Evolutionary conservation across 2,888 invertebrate genomes (phyloP).

Genomic region (Hololepta plana): DNA sequence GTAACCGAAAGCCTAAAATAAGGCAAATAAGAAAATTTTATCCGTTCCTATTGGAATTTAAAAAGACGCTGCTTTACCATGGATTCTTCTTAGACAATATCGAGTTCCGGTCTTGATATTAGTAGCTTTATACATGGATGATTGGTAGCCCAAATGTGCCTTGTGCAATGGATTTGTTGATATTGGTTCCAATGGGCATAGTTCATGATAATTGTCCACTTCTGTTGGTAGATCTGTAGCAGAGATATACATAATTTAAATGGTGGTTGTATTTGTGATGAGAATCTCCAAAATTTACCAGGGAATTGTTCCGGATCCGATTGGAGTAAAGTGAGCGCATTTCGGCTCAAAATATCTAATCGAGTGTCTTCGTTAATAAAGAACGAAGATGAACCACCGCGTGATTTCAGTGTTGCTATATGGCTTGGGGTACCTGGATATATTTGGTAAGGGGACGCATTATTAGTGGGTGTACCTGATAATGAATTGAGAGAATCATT

Average conservation of each 20-base stretch:
- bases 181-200: slow-evolving; percentile 66
- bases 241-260: too few relatives aligned
- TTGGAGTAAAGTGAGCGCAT: slow-evolving; percentile 53
- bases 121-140: slow-evolving; percentile 80
- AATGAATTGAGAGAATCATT: slow-evolving; percentile 23
- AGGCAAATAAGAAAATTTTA: slow-evolving; percentile 5
- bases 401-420: slow-evolving; percentile 32
- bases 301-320: slow-evolving; percentile 48
- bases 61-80: slow-evolving; percentile 47
- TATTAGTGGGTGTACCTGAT: slow-evolving; percentile 19
- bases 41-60: neutral
- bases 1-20: slow-evolving; percentile 52
- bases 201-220: slow-evolving; percentile 78
- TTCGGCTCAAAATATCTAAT: slow-evolving; percentile 56
- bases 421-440: slow-evolving; percentile 46
- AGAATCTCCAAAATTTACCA: slow-evolving; percentile 18
- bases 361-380: slow-evolving; percentile 75
- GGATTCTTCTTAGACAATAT: slow-evolving; percentile 75
- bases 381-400: slow-evolving; percentile 42
- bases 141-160: slow-evolving; percentile 52
- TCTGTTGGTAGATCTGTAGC: slow-evolving; percentile 65
- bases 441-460: slow-evolving; percentile 28
- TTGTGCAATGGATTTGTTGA: slow-evolving; percentile 37
- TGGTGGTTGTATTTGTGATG: slow-evolving; percentile 1
- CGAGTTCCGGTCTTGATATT: slow-evolving; percentile 71